Evolutionary conservation across 2,888 invertebrate species (phyloP).

Genomic region (Oxytorus armatus): DNA sequence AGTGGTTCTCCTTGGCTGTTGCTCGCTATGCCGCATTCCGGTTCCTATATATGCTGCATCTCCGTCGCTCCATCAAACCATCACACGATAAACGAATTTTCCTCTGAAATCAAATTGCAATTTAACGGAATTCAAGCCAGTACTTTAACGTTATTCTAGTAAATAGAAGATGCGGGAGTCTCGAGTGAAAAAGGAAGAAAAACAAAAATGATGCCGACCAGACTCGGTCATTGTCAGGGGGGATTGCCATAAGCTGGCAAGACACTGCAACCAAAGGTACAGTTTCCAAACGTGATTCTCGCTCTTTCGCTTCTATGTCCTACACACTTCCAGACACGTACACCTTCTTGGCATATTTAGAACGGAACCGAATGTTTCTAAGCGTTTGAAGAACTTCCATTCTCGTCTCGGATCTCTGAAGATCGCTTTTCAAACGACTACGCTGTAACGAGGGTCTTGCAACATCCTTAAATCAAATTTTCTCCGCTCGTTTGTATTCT

Average conservation of each 20-base stretch:
- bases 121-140: too few species aligned
- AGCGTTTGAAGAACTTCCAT: constrained; percentile 34
- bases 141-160: background rate
- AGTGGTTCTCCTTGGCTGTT: constrained; percentile 82
- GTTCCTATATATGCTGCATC: constrained; percentile 75
- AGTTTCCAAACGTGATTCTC: constrained; percentile 22
- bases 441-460: background rate
- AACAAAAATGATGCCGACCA: background rate
- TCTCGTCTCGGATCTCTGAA: constrained; percentile 46
- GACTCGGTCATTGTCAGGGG: constrained; percentile 53
- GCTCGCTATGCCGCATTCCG: constrained; percentile 78
- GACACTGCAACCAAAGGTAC: background rate
- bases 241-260: constrained; percentile 10
- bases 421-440: constrained; percentile 10
- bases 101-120: too few species aligned
- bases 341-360: constrained; percentile 52
- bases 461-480: background rate
- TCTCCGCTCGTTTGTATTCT: background rate
- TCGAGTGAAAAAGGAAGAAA: constrained; percentile 29
- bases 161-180: constrained; percentile 30
- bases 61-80: constrained; percentile 51
- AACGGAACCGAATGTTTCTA: constrained; percentile 66
- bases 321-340: background rate
- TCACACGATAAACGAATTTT: background rate
- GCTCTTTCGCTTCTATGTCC: constrained; percentile 4